phyloP scores from a whole-genome alignment of 2,113 vertebrate genomes.

The Sialia sialis region DNA sequence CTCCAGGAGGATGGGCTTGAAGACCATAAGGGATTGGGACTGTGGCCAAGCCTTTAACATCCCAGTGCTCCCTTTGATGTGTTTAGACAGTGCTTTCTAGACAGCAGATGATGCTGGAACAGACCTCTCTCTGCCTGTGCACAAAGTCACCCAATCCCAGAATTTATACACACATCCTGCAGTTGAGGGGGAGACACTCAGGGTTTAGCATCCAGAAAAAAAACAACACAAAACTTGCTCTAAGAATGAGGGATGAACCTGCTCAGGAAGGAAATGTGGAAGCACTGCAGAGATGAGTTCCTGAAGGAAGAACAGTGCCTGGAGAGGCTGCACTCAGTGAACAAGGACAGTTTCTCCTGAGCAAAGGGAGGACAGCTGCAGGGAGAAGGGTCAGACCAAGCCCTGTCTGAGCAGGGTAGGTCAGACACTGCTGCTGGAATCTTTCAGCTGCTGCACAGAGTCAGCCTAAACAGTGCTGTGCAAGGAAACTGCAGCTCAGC shows the following conservation, averaged over 20 bases:
- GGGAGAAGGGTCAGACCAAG: background rate
- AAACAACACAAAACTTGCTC: background rate
- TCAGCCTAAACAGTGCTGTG: background rate
- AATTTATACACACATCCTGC: background rate
- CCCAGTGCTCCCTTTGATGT: slow-evolving; percentile 18
- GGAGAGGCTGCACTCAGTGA: background rate
- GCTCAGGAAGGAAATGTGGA: background rate
- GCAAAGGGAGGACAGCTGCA: background rate
- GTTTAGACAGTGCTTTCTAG: slow-evolving; percentile 18
- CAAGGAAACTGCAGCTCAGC: background rate
- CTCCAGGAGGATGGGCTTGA: slow-evolving; percentile 20
- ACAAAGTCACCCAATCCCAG: background rate
- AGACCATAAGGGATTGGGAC: background rate
- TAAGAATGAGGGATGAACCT: background rate
- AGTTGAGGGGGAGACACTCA: background rate
- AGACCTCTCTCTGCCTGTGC: background rate
- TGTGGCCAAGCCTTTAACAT: background rate
- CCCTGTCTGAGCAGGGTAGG: background rate
- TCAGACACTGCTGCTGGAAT: background rate
- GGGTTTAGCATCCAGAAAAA: background rate
- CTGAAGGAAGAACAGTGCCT: background rate
- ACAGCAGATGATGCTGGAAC: slow-evolving; percentile 41
- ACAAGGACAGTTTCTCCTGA: background rate
- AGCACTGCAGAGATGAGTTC: background rate
- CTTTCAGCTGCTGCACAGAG: background rate